Conservation (phyloP, 1,140 invertebrate species). For the Adelges cooleyi region DNA sequence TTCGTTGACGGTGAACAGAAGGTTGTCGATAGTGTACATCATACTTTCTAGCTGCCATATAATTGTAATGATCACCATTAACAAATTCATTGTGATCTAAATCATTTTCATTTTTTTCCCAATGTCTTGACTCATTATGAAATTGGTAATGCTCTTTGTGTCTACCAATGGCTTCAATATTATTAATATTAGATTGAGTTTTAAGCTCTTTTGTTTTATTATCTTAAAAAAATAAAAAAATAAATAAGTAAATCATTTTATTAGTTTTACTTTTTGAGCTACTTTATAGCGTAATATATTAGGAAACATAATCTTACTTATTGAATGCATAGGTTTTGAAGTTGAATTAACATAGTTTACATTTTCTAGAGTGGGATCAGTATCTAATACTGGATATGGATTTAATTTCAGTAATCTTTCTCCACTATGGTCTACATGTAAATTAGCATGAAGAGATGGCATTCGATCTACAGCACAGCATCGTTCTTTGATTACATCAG, state of each 20-base stretch:
- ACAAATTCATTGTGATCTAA: background rate
- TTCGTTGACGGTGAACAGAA: conserved; percentile 17
- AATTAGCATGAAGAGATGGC: background rate
- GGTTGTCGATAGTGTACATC: background rate
- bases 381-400: conserved; percentile 2
- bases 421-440: background rate
- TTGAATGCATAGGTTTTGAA: background rate
- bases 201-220: conserved; percentile 12
- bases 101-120: conserved; percentile 17
- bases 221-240: background rate
- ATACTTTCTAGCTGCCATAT: background rate
- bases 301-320: background rate
- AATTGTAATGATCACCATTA: conserved; percentile 1
- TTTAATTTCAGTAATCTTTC: conserved; percentile 7
- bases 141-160: background rate
- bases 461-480: background rate
- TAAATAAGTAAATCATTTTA: background rate
- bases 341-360: background rate
- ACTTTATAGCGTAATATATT: too few relatives aligned
- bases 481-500: background rate
- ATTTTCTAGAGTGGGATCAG: background rate
- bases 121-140: background rate
- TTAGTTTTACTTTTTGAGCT: too few relatives aligned
- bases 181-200: background rate
- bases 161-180: background rate